Percentiles rank a stretch among this genome's conserved stretches.
Conservation (phyloP, 2,797 vertebrate species). For the Apogon hyalosoma region DNA sequence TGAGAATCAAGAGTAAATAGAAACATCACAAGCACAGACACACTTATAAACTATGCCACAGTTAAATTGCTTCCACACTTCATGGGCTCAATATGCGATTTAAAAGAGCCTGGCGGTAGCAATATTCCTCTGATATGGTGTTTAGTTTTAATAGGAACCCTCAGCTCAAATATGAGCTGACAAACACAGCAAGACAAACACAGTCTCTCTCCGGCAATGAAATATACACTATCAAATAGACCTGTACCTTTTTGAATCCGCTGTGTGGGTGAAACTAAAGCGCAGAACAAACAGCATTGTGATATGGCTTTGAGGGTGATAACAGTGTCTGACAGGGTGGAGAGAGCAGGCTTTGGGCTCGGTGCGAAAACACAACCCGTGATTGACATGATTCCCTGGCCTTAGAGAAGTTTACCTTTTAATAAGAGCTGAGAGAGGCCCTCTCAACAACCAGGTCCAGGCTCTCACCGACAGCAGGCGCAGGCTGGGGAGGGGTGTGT, state of each 20-base stretch:
- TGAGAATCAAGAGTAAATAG: slow-evolving; percentile 73
- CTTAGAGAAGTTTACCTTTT: slow-evolving; percentile 88
- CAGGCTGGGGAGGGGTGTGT: slow-evolving; percentile 42
- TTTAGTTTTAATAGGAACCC: slow-evolving; percentile 87
- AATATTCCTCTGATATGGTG: slow-evolving; percentile 86
- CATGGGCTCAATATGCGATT: slow-evolving; percentile 79
- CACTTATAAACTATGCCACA: slow-evolving; percentile 79
- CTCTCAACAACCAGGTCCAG: slow-evolving; percentile 66
- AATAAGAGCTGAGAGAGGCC: slow-evolving; percentile 84
- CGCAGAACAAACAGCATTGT: slow-evolving; percentile 94
- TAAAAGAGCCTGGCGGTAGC: slow-evolving; percentile 79
- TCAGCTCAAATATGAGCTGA: slow-evolving; percentile 86
- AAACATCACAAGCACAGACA: slow-evolving; percentile 70
- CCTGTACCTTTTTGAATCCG: slow-evolving; percentile 90
- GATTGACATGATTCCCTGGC: slow-evolving; percentile 85
- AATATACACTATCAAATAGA: slow-evolving; percentile 89
- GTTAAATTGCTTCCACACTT: slow-evolving; percentile 82
- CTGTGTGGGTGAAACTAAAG: slow-evolving; percentile 91
- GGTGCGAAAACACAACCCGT: slow-evolving; percentile 79
- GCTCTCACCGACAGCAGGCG: slow-evolving; percentile 63
- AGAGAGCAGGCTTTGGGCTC: slow-evolving; percentile 82
- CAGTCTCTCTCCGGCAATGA: slow-evolving; percentile 83
- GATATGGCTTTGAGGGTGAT: slow-evolving; percentile 93
- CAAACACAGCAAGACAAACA: slow-evolving; percentile 89
- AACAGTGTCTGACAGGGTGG: slow-evolving; percentile 88